Base-by-base conservation (phyloP, 2,888 invertebrate genomes). In the Euplagia quadripunctaria region DNA sequence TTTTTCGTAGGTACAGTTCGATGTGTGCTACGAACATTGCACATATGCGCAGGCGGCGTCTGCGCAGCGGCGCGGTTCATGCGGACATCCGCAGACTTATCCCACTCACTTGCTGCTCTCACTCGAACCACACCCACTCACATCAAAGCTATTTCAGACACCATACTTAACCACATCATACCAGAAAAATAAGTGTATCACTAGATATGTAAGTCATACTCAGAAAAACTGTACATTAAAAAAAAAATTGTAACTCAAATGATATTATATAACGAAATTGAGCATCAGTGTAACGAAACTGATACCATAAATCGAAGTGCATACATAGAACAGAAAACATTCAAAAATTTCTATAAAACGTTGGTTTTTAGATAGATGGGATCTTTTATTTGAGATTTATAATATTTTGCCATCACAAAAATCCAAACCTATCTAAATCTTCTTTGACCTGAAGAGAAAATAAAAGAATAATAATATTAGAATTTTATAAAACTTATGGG, bases 41-140 rank as follows among this genome's bases (percentile, higher is more conserved):
- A 91, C 74, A 65, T 93, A 51, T 85, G 85, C n/a, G 93, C 91
- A 9, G 92, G 88, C 43, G 85, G 87, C 0, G 90, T 92, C 70
- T 76, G 80, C 0, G 90, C 90, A 4, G 71, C 85, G 5, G 77
- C 79, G 17, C 76, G 73, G 8, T 77, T 79, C 70, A 42, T 86
- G 52, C 58, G 51, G 49, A 69, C 72, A 58, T 7, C 72, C 4
- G 66, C 76, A 0, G 83, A 86, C 43, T 72, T 82, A 0, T 58
- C 77, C 17, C 70, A 72, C 0, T 75, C 72, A 1, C 84, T 93
- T 6, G 87, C 90, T 0, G 41, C 41, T 0, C 75, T 85, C 64
- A 84, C 87, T 0, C 82, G 82, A 7, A 79, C 83, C 7, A 85
- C 85, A 0, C 64, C 46, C 7, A 42, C 77, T 16, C 90, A 88